A percentile compares a stretch with the other conserved stretches of the same genome.
Evolutionary conservation across 2,113 vertebrate genomes (phyloP).

Genomic region (Seriola rivoliana): DNA sequence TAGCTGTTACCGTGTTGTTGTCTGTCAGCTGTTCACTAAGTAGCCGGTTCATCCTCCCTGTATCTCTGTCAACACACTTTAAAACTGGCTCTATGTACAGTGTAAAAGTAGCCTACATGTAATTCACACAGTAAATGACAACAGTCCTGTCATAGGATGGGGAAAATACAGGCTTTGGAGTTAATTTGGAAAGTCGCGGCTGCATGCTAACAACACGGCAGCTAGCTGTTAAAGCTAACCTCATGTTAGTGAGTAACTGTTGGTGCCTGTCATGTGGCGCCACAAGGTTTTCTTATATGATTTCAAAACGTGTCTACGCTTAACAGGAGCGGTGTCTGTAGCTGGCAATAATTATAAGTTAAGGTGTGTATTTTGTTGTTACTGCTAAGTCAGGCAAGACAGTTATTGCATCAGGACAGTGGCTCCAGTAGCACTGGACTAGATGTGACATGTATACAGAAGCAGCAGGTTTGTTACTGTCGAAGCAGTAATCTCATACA

Average conservation of each 20-base stretch:
- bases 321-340: too few species aligned
- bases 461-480: background rate
- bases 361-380: background rate
- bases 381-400: background rate
- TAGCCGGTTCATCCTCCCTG: background rate
- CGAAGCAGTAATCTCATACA: background rate
- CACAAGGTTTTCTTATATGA: background rate
- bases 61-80: background rate
- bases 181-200: background rate
- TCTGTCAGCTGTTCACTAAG: conserved; percentile 11
- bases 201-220: conserved; percentile 2
- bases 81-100: background rate
- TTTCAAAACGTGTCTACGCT: background rate
- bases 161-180: background rate
- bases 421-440: background rate
- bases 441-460: background rate
- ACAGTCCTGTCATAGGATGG: fast-evolving
- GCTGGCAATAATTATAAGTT: background rate
- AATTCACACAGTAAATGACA: too few species aligned
- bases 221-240: conserved; percentile 42
- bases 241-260: background rate
- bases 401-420: background rate
- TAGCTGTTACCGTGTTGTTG: conserved; percentile 18
- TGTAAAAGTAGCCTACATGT: background rate
- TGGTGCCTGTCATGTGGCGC: conserved; percentile 28